Evolutionary conservation across 1,140 invertebrate species (phyloP), one percentile per base, ranked within the genome.

Genomic region (Zaprionus camerounensis): DNA sequence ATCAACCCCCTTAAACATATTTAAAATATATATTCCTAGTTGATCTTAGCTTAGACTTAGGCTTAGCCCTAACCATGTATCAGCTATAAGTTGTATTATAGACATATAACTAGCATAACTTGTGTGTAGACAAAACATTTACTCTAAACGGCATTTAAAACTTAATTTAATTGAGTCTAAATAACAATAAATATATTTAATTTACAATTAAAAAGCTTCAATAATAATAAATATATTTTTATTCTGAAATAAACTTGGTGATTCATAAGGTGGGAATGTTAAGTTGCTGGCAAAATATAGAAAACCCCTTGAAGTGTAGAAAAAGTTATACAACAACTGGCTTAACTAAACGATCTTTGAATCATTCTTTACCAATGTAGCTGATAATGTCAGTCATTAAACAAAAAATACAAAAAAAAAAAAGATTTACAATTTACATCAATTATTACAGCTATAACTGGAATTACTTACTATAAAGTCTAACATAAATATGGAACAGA

Each of bases 21-120:
- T 24, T 36, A 34, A 12, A 20, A 11, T 31, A 44, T 41, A 22
- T 5, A 36, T 64, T 34, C 12, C 28, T 51, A 55, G 41, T 13
- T 51, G 26, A 59, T 13, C 13, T 53, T 57, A 71, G 34, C 11
- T 31, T 46, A 57, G 26, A 28, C 26, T 57, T 57, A 57, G 20
- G n/a, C n/a, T 38, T 31, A 61, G 53, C 28, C 56, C 36, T 46
- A 20, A 17, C 24, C 24, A 15, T 7, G 5, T 15, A 20, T 20
- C 58, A 57, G 28, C 22, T 11, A 7, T 88, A 88, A 91, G 87
- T 78, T 88, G 85, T 88, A 88, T 84, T 86, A 90, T 88, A 88
- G 69, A 71, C 38, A 28, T 51, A 17, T 63, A 24, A 62, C 24
- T 17, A n/a, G 26, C 17, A 12, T 53, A 53, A 31, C 26, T 55